Base-by-base conservation (phyloP, 2,888 invertebrate species). In the Phragmatobia fuliginosa region DNA sequence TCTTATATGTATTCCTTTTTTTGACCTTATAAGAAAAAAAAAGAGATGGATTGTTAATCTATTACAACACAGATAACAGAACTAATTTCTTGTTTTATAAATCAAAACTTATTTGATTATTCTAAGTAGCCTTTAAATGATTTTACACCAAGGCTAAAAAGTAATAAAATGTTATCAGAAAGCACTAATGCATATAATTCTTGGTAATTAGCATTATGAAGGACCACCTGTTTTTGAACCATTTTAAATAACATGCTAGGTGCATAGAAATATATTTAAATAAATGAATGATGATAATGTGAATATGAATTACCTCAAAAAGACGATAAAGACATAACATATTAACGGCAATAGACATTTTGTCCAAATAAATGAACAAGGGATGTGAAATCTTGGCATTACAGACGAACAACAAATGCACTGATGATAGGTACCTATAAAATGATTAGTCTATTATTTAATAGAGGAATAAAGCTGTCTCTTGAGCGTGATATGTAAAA, bases 301-400 rank as follows among this genome's bases (percentile, higher is more conserved):
- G 74, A 82, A 79, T 64, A 33, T n/a, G 66, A 64, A 84, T 91
- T 93, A 93, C 91, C 92, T 92, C 80, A 92, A 68, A 68, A 90
- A 87, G 83, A 86, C 83, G 84, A 85, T 78, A 87, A 90, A 86
- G 80, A 91, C 73, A 87, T 90, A 87, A 87, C 86, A 89, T 83
- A 93, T 89, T 83, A 91, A 79, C 80, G 84, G 87, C 80, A 90
- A 82, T 78, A 89, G 74, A 87, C 86, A 86, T 72, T 85, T 85
- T 73, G 83, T 87, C 91, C 91, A 91, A 87, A 87, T 85, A 79
- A 81, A 84, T 87, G 74, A 82, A 81, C 78, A 88, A 78, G 87
- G 84, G 70, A 86, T 80, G 81, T 84, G 83, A 78, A 87, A 73
- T 86, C 87, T 86, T 80, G 88, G 86, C 89, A 91, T 90, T 85